A percentile compares a stretch with the other conserved stretches of the same genome.
Evolutionary conservation across 2,797 vertebrate species (phyloP).

Genomic region (Darevskia mixta): DNA sequence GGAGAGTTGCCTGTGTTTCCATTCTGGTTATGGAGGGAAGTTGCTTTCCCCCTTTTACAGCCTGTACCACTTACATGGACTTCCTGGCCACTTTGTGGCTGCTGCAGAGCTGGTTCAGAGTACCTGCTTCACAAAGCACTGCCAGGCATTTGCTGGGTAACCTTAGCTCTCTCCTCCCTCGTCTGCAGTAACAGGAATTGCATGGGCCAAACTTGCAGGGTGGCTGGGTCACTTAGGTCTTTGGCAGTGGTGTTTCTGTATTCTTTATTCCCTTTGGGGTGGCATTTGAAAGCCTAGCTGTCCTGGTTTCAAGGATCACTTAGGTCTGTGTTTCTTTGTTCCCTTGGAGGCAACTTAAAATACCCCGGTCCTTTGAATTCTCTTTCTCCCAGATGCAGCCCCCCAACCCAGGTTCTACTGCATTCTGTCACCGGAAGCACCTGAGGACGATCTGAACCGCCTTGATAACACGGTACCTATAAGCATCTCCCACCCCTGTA

Average conservation of each 20-base stretch:
- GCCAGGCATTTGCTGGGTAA: background rate
- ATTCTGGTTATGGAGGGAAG: too few relatives aligned
- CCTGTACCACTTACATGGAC: too few relatives aligned
- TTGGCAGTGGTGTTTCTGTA: too few relatives aligned
- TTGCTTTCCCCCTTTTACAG: too few relatives aligned
- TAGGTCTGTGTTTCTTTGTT: too few relatives aligned
- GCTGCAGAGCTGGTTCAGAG: background rate
- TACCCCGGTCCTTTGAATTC: background rate
- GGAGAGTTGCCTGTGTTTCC: too few relatives aligned
- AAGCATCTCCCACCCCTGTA: slow-evolving; percentile 5
- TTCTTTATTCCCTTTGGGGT: too few relatives aligned
- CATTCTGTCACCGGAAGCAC: slow-evolving; percentile 92
- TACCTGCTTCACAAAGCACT: background rate
- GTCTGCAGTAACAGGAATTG: background rate
- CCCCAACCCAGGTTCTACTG: slow-evolving; percentile 96
- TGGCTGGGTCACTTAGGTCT: background rate
- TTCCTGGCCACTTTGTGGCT: too few relatives aligned
- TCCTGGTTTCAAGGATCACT: background rate
- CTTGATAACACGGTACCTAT: slow-evolving; percentile 88
- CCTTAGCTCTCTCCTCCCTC: background rate
- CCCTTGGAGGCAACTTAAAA: background rate
- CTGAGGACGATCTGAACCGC: slow-evolving; percentile 93
- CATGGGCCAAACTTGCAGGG: too few relatives aligned
- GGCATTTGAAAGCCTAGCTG: too few relatives aligned
- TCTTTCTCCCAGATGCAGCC: slow-evolving; percentile 81